These are phyloP conservation scores for Aix galericulata DNA, from an alignment of 2,113 vertebrate species.

Conservation along the genomic window DNA sequence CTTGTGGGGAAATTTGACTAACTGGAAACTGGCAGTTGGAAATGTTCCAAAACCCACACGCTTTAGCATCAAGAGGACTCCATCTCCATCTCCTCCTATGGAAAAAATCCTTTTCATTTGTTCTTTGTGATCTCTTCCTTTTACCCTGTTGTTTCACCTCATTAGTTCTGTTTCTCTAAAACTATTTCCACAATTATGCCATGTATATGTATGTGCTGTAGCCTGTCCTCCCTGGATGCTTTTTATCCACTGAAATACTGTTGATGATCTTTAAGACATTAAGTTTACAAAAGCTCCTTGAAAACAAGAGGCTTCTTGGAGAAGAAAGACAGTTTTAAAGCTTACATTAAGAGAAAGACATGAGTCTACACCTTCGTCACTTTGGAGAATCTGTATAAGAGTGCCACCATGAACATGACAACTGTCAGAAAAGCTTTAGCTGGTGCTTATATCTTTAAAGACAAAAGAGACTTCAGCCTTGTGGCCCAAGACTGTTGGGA, in stretches of 20 bases:
- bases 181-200: background rate
- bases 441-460: background rate
- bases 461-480: background rate
- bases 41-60: background rate
- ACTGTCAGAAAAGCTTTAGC: background rate
- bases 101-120: background rate
- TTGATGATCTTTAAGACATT: background rate
- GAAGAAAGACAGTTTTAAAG: background rate
- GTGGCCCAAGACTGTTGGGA: background rate
- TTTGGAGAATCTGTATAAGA: background rate
- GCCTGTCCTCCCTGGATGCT: background rate
- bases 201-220: background rate
- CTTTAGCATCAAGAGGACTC: background rate
- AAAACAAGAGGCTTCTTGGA: background rate
- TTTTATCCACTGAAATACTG: background rate
- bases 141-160: background rate
- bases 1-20: background rate
- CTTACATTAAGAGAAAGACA: background rate
- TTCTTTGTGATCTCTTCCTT: background rate
- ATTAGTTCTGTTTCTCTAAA: background rate
- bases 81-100: background rate
- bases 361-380: background rate
- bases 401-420: background rate
- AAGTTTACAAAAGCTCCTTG: background rate
- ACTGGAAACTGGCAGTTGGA: background rate